These are phyloP conservation scores for Trichonephila inaurata DNA, from an alignment of 1,140 invertebrate genomes.

Conservation along the genomic window DNA sequence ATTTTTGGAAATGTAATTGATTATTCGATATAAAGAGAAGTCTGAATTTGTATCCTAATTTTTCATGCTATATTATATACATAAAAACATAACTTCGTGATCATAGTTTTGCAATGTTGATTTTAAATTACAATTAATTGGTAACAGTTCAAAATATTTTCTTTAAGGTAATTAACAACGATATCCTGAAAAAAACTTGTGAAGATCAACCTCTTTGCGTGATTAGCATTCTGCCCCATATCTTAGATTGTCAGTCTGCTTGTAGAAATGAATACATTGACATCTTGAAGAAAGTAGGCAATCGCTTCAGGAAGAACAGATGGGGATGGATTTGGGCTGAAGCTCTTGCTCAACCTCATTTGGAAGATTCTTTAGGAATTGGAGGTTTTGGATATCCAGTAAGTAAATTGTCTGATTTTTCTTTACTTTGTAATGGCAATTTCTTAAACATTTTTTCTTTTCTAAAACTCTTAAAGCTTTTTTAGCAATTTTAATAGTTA, in stretches of 20 bases:
- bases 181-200: constrained; percentile 88
- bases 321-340: constrained; percentile 99
- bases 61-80: too few relatives aligned
- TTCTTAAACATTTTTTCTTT: too few relatives aligned
- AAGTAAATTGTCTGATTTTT: background rate
- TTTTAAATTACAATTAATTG: too few relatives aligned
- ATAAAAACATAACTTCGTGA: too few relatives aligned
- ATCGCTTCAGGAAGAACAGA: constrained; percentile 96
- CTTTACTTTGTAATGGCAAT: too few relatives aligned
- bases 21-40: too few relatives aligned
- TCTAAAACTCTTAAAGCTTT: too few relatives aligned
- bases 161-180: constrained; percentile 83
- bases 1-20: too few relatives aligned
- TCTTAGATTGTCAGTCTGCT: constrained; percentile 96
- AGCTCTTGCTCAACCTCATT: constrained; percentile 89
- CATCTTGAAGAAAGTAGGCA: constrained; percentile 88
- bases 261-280: constrained; percentile 95
- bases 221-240: constrained; percentile 96
- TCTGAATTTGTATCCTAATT: too few relatives aligned
- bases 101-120: too few relatives aligned
- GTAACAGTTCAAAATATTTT: background rate
- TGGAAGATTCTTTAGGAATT: constrained; percentile 95
- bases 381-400: constrained; percentile 88
- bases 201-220: constrained; percentile 94
- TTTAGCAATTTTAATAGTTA: too few relatives aligned